Evolutionary conservation across 2,888 invertebrate species (phyloP), one percentile per base, ranked within the genome.

Genomic region (Theristus sp.): DNA sequence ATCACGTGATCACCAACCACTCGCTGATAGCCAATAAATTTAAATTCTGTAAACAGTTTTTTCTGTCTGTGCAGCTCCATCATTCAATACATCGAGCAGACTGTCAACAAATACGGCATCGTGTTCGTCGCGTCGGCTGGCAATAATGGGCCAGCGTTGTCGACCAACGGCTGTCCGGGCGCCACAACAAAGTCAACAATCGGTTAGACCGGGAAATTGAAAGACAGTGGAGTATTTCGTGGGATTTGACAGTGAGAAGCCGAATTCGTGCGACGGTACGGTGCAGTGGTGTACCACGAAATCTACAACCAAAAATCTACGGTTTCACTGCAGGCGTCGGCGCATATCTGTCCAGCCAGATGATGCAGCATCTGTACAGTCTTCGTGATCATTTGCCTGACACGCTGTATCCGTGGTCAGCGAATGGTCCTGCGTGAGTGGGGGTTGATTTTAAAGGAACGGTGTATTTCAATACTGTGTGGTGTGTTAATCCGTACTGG

Each of bases 311-410:
- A n/a, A n/a, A n/a, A n/a, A n/a, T n/a, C n/a, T n/a, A n/a, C n/a
- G n/a, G n/a, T 38, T 22, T 53, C 25, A 53, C 6, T 66, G 29
- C 72, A 83, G 85, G 86, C 62, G 89, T 96, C 60, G 94, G 93
- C 25, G 96, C 96, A 22, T 94, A 90, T 77, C 89, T 96, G 63
- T 91, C 93, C 0, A 88, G 93, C 0, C 89, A 90, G 71, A 96
- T 96, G 93, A 91, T 91, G 88, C 80, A 84, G 59, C 89, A 91
- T 1, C 89, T 91, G 73, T 94, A 94, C 79, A 87, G 90, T 0
- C 81, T 94, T 79, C 81, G 89, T 56, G 82, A 86, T 73, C 84
- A 84, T 74, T 77, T 87, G 66, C 83, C 86, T 26, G 85, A 84
- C 59, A 87, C 86, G 77, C 85, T 89, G 17, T 96, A 88, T 77